These are phyloP conservation scores for Lumbricus terrestris DNA, from an alignment of 2,888 invertebrate species.

Conservation along the genomic window DNA sequence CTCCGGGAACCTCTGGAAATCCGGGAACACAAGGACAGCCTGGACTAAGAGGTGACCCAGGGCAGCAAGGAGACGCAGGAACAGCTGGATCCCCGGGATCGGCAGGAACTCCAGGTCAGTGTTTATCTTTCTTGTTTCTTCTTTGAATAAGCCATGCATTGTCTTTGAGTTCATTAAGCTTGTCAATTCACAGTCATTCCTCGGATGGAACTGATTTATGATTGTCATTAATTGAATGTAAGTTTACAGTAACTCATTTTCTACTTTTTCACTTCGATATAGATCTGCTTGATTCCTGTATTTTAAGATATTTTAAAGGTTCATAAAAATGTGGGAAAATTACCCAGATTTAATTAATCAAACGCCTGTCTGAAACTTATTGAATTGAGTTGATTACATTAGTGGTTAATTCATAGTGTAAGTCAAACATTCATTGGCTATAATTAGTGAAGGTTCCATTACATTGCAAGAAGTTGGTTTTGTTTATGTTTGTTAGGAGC, in stretches of 20 bases:
- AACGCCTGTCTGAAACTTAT: background rate
- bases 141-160: background rate
- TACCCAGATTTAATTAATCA: background rate
- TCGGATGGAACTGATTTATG: too few species aligned
- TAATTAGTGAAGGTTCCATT: too few species aligned
- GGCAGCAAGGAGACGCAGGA: constrained; percentile 16
- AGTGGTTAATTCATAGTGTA: background rate
- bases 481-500: background rate
- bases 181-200: background rate
- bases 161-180: too few species aligned
- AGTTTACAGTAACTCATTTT: too few species aligned
- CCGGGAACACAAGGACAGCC: constrained; percentile 33
- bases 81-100: constrained; percentile 5
- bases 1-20: constrained; percentile 34
- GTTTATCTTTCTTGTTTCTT: background rate
- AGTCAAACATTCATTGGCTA: background rate
- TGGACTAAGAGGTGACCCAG: constrained; percentile 19
- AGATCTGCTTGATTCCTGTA: too few species aligned
- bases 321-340: too few species aligned
- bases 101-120: constrained; percentile 37
- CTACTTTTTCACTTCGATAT: too few species aligned
- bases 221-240: too few species aligned
- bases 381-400: background rate
- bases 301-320: too few species aligned
- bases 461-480: background rate